Evolutionary conservation across 2,113 vertebrate genomes (phyloP).

Genomic region (Hydropotes inermis): DNA sequence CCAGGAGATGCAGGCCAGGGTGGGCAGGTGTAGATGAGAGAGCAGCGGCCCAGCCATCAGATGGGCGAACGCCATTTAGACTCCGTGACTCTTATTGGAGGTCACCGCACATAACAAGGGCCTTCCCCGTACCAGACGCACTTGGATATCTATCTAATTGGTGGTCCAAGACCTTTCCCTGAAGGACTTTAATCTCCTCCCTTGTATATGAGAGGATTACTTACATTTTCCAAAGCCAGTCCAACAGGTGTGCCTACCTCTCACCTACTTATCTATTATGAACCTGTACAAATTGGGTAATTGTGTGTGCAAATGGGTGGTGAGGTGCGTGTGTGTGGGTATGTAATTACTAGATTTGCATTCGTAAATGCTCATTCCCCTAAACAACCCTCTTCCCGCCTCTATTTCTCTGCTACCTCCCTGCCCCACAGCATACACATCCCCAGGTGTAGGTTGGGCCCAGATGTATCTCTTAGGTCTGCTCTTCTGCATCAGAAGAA

Average conservation of each 20-base stretch:
- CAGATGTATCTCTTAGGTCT: background rate
- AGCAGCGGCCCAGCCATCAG: background rate
- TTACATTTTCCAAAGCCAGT: background rate
- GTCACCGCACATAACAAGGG: rapidly evolving
- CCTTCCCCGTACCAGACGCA: rapidly evolving
- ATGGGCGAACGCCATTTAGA: background rate
- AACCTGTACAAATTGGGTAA: slow-evolving; percentile 54
- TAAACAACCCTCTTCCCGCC: background rate
- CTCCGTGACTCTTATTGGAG: background rate
- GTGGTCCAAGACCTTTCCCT: background rate
- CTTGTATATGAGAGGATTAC: background rate
- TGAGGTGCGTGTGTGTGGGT: background rate
- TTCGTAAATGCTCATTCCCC: slow-evolving; percentile 29
- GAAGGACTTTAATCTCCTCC: background rate
- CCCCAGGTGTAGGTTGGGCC: background rate
- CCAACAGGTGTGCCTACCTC: slow-evolving; percentile 7
- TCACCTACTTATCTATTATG: background rate
- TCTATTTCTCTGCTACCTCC: background rate
- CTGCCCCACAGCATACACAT: background rate
- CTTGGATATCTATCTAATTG: rapidly evolving
- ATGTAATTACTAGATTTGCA: slow-evolving; percentile 53
- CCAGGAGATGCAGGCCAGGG: background rate
- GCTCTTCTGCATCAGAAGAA: background rate
- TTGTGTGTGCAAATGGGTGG: slow-evolving; percentile 39
- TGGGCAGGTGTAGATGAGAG: background rate